Base-by-base conservation (phyloP, 2,888 invertebrate species). In the Leptopilina drosophilae region DNA sequence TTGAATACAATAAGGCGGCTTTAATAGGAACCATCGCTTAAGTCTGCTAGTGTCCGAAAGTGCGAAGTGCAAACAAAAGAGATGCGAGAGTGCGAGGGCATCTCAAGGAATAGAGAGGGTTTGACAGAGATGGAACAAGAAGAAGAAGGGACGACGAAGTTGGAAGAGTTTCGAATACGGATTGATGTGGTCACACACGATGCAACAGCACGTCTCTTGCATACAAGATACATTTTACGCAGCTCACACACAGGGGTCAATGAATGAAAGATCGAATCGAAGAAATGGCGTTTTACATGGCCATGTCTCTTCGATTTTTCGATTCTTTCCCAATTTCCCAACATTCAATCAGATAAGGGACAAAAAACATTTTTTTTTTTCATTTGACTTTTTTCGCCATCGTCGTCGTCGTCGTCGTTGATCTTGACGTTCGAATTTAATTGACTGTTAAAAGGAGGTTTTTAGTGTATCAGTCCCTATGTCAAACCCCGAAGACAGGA, bases 121-220 rank as follows among this genome's bases (percentile, higher is more conserved):
- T 80, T 69, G 81, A 77, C 66, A 75, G 81, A 82, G 84, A 82
- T 79, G 77, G 78, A 82, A 76, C 53, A 20, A 20, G 20, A 82
- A 76, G 59, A 78, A 81, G 77, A 77, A 33, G 33, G 33, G 77
- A 77, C 20, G 81, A 82, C 80, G 78, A 80, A 79, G 73, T 46
- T 75, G 77, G 67, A 69, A 81, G 82, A 84, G 87, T 88, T 86
- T 87, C 86, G 87, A 88, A 87, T 86, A 86, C 88, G 85, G 91
- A 91, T 91, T 90, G 91, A 91, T 90, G 90, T 87, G 91, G 87
- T 91, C 91, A 86, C 91, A 91, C 91, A 91, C 91, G 91, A 91
- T 88, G 91, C 89, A 87, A 87, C 87, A 84, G 89, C 33, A 87
- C 90, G 87, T 87, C 85, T 83, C 82, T 85, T 86, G 90, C 87